Evolutionary conservation across 2,113 vertebrate species (phyloP), one percentile per base, ranked within the genome.

Genomic region (Platanista minor): DNA sequence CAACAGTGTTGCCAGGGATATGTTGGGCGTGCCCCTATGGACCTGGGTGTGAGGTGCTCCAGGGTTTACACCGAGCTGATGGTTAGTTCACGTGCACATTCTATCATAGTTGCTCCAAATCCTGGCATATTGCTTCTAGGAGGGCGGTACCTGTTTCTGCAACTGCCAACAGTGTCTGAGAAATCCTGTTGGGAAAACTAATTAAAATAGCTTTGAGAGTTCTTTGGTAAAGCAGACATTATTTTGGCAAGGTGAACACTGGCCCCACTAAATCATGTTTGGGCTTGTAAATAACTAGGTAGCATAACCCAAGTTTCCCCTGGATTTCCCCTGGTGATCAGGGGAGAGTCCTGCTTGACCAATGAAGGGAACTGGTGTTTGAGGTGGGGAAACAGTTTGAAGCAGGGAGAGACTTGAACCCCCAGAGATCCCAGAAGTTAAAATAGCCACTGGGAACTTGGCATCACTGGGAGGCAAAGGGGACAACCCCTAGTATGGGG

Each of bases 191-290:
- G 80, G 80, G 69, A 90, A 96, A 67, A 59, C 13, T 86, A 83
- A 97, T 87, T 77, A 83, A 86, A 72, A 39, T 33, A 81, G 43
- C 49, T 64, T 52, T 66, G 57, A 92, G 95, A 82, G 82, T 84
- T 93, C 80, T 94, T 64, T 31, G 67, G 81, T 36, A 69, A 72
- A 81, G 74, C 74, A 67, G 87, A 52, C 33, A 23, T 81, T 75
- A 21, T 91, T 93, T 86, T 96, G 94, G 74, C 87, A 62, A 89
- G 92, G 49, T 74, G 74, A 96, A 67, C 57, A 46, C 83, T 52
- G 12, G n/a, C 75, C 46, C 41, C 52, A 52, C 69, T 61, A 12
- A 64, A 23, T 87, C 84, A 4, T 41, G 81, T 92, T 46, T 41
- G 64, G 84, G 43, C 75, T 94, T 84, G 69, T 80, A 11, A 59